Evolutionary conservation across 2,113 vertebrate species (phyloP).

Genomic region (Antigone vipio): DNA sequence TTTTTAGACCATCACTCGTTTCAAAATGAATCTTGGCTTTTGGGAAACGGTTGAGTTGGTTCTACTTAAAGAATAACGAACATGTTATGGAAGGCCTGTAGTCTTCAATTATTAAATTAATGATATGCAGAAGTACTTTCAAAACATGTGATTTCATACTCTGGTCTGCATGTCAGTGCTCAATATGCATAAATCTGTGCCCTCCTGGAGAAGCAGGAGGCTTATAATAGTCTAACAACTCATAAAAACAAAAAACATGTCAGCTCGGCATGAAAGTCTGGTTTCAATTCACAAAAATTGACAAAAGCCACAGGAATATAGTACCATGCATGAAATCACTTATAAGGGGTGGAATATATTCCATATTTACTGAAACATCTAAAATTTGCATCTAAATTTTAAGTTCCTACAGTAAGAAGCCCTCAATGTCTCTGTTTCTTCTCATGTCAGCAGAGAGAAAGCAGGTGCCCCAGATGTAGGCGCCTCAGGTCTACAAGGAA

Average conservation of each 20-base stretch:
- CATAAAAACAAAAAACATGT: neutral
- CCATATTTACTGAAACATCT: neutral
- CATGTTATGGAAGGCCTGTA: neutral
- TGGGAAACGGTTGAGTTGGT: neutral
- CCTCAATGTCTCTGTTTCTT: neutral
- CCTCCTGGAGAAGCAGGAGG: neutral
- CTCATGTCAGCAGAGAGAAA: neutral
- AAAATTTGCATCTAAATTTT: neutral
- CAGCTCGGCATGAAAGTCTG: neutral
- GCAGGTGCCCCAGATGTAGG: neutral
- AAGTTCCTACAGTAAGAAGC: neutral
- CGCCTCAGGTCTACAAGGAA: neutral
- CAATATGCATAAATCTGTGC: neutral
- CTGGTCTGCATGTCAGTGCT: neutral
- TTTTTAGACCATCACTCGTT: neutral
- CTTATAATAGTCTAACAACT: constrained; percentile 1
- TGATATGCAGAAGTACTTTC: neutral
- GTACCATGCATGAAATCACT: neutral
- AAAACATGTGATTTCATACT: constrained; percentile 17
- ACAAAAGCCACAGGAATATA: constrained; percentile 27
- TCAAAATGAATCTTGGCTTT: neutral
- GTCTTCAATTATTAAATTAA: constrained; percentile 4
- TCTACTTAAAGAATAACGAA: neutral
- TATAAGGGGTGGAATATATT: neutral
- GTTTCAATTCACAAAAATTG: constrained; percentile 37